Conservation (phyloP, 2,113 vertebrate genomes). For the Xiphorhynchus elegans region DNA sequence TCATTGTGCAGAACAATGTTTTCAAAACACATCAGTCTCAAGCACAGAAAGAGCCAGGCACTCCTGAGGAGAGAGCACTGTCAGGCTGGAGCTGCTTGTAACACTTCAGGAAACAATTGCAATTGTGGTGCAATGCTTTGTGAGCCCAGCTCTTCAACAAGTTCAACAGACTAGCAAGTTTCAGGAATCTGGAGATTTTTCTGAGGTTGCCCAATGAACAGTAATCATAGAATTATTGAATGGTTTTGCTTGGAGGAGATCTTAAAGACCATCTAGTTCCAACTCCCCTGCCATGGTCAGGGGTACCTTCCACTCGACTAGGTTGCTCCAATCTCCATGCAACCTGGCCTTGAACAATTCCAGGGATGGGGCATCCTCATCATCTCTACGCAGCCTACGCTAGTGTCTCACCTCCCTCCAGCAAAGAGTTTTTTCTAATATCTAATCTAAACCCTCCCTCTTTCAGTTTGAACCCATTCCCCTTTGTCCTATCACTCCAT, state of each 20-base stretch:
- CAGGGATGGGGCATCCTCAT: background rate
- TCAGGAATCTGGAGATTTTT: background rate
- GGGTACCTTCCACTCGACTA: background rate
- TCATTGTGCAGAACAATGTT: background rate
- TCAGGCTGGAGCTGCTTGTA: background rate
- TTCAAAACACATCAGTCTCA: conserved; percentile 3
- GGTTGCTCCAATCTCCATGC: background rate
- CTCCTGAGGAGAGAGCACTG: background rate
- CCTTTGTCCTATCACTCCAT: rapidly evolving
- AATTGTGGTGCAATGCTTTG: background rate
- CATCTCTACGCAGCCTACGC: rapidly evolving
- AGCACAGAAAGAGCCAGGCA: background rate
- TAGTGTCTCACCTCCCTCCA: background rate
- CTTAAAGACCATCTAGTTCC: background rate
- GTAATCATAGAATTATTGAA: background rate
- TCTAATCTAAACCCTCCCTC: background rate
- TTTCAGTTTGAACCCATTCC: background rate
- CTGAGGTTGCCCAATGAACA: background rate
- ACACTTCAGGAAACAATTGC: background rate
- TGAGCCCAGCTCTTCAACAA: background rate
- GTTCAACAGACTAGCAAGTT: background rate
- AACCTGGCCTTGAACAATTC: background rate
- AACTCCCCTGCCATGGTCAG: rapidly evolving
- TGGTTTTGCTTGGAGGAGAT: background rate
- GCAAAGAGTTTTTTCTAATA: background rate